phyloP scores from a whole-genome alignment of 1,140 invertebrate species.

The Lucilia cuprina region DNA sequence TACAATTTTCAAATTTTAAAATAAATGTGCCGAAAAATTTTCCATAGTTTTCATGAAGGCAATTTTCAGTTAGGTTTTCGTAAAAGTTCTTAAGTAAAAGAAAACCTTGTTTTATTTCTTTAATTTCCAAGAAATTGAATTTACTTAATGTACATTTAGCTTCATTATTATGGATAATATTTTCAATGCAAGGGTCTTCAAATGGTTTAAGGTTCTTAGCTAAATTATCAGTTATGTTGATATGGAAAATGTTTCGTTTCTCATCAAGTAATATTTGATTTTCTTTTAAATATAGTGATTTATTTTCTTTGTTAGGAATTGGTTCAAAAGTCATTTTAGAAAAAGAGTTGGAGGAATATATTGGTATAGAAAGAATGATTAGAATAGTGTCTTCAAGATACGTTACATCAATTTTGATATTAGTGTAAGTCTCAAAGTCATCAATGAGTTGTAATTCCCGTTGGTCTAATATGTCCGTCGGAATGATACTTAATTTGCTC shows the following conservation, averaged over 20 bases:
- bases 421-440: slow-evolving; percentile 8
- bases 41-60: background rate
- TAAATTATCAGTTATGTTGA: background rate
- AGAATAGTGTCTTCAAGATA: background rate
- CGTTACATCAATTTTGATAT: background rate
- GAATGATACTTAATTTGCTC: background rate
- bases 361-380: background rate
- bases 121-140: background rate
- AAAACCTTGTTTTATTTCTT: background rate
- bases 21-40: background rate
- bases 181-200: background rate
- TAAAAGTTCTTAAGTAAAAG: background rate
- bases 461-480: background rate
- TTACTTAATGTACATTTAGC: background rate
- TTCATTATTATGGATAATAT: background rate
- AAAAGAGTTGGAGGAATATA: background rate
- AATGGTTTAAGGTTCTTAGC: slow-evolving; percentile 4
- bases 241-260: background rate
- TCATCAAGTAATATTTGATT: slow-evolving; percentile 1
- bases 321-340: background rate
- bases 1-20: background rate
- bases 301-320: background rate
- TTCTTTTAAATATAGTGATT: background rate
- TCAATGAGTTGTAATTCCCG: background rate
- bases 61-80: background rate